Evolutionary conservation across 2,888 invertebrate species (phyloP), one percentile per base, ranked within the genome.

Genomic region (Diaphora mendica): DNA sequence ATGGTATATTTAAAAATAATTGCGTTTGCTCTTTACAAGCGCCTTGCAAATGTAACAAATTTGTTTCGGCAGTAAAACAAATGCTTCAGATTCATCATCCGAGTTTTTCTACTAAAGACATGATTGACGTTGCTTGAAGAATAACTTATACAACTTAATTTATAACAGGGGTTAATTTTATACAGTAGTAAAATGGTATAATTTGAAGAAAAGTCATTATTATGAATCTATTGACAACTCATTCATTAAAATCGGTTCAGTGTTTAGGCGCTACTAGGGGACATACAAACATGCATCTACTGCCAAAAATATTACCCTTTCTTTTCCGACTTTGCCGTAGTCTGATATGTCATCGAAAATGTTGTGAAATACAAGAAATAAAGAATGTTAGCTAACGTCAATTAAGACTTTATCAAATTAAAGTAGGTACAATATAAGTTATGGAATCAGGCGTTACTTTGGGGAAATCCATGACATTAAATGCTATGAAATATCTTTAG

Each of bases 31-130:
- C 2, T 9, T 68, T n/a, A 35, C 65, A 39, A 51, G 67, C 68
- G 35, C 62, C 62, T 59, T 70, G 66, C 68, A 73, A 79, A 74
- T 73, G 68, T 62, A 35, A 71, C 64, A 71, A 73, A 83, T 79
- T 82, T 82, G 72, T 81, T 68, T 64, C 23, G 15, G 59, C 64
- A 64, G 20, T 69, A 67, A 71, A 79, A 82, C 72, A 73, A 82
- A 83, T 82, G 79, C 64, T 48, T 17, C 35, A 42, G 35, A 76
- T 77, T 75, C 44, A 66, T 72, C 83, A 74, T 73, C 72, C 71
- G 33, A 73, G 66, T 68, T 30, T 17, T n/a, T 55, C 13, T 59
- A 3, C 65, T 5, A 67, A 17, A 72, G 65, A 42, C 71, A 72
- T 74, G 39, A 44, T 44, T 39, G 51, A 71, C 0, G 64, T 64